Base-by-base conservation (phyloP, 2,113 vertebrate genomes). In the Lepus timidus region DNA sequence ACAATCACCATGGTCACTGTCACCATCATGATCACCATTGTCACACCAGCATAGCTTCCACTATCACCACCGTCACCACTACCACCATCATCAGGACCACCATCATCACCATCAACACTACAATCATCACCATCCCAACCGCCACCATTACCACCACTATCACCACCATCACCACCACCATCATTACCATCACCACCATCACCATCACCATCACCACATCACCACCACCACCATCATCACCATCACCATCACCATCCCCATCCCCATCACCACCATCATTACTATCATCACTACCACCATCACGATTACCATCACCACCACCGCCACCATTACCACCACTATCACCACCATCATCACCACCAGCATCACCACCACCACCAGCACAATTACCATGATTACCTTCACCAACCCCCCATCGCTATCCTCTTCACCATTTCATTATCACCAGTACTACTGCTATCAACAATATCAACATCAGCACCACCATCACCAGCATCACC, bases 1-100 rank as follows among this genome's bases (percentile, higher is more conserved):
- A 52, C 0, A 27, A 4, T 0, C 2, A n/a, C 0, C 3, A 4
- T 0, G 3, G 23, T 0, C 36, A 71, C 0, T 49, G 75, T 0
- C 68, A 33, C 0, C 67, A 80, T 1, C 16, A 49, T 0, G 19
- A 81, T 0, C n/a, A 85, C 0, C 58, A 44, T 2, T 16, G 36
- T 0, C 44, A 36, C 23, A 68, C 0, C n/a, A 39, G 44, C 44
- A 44, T 44, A 44, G 44, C 44, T 44, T 44, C 44, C 44, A 44
- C 44, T 44, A 44, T 44, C 44, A 44, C 44, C 44, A 44, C 44
- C 44, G 44, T 0, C 22, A 44, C 0, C 31, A 36, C 8, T 36
- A 36, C 0, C 39, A 68, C 0, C 2, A 80, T 1, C 36, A 81
- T 0, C 19, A n/a, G 0, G 65, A 33, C 0, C 17, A 64, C 0